Base-by-base conservation (phyloP, 2,888 invertebrate genomes). In the Palloptera scutellata region DNA sequence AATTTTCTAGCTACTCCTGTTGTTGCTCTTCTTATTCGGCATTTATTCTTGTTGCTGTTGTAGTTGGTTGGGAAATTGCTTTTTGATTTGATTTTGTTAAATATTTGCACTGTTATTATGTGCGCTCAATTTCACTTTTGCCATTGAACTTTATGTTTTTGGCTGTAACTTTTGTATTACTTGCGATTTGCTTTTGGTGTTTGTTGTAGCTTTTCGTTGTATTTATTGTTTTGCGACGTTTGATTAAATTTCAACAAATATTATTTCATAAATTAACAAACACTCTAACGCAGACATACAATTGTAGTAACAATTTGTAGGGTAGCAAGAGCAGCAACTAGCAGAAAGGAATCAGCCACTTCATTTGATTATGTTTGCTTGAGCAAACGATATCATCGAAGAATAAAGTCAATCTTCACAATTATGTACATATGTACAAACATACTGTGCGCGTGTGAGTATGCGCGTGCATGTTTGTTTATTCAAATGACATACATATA, bases 131-230 rank as follows among this genome's bases (percentile, higher is more conserved):
- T 55, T 63, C 19, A 17, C 41, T 67, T 73, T 71, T 60, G 65
- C 19, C 63, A 71, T 55, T 67, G 62, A 67, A 41, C 10, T 40
- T 51, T 55, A n/a, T 41, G 11, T 20, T 65, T 68, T 63, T 45
- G 12, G 11, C 3, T 20, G 2, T 48, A 2, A 17, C 13, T 63
- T 61, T 17, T 63, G 45, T 17, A 19, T 59, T 40, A 41, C 41
- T 53, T 67, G 58, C 58, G 62, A 57, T 43, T 52, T 65, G 20
- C 57, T 20, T 17, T 69, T 59, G 70, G 64, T 57, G 71, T 69
- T 75, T 59, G 70, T 64, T 57, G 71, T 69, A 74, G 71, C 74
- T 76, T 72, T 76, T 75, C 76, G 77, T 79, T 76, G 76, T 77
- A 76, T 79, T 73, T 73, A 70, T 68, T 43, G 74, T 73, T 77